These are phyloP conservation scores for Cranoglanis bouderius DNA, from an alignment of 2,113 vertebrate species.

Conservation along the genomic window DNA sequence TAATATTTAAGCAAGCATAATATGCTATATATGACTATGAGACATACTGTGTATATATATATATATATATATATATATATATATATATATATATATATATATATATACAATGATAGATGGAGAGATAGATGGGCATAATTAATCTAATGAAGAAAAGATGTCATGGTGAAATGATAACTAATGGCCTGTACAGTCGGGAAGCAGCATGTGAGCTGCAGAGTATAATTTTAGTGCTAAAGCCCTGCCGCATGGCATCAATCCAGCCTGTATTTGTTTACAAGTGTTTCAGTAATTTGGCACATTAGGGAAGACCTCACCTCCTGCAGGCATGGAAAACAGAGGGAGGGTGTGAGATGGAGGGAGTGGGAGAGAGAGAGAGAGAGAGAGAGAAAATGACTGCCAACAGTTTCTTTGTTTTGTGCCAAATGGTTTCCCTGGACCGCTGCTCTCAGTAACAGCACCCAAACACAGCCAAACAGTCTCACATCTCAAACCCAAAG, in stretches of 20 bases:
- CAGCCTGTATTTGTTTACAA: conserved; percentile 77
- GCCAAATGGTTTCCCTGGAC: conserved; percentile 67
- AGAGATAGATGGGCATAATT: conserved; percentile 14
- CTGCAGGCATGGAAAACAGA: conserved; percentile 39
- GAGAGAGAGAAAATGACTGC: conserved; percentile 54
- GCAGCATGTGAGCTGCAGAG: conserved; percentile 30
- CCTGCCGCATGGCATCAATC: conserved; percentile 49
- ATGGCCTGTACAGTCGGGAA: conserved; percentile 13
- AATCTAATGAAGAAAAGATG: conserved; percentile 14
- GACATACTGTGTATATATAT: not conserved
- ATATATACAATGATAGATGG: not conserved
- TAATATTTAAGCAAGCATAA: not conserved
- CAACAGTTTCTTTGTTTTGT: conserved; percentile 64
- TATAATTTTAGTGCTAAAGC: conserved; percentile 36
- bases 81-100: not conserved
- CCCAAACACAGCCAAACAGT: conserved; percentile 29
- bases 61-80: not conserved
- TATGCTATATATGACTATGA: not conserved
- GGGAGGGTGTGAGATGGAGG: conserved; percentile 5
- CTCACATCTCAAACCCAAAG: not conserved
- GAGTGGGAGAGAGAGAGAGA: conserved; percentile 31
- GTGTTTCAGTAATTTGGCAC: conserved; percentile 78
- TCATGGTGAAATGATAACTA: conserved; percentile 31
- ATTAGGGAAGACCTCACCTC: conserved; percentile 64
- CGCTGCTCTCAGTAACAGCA: conserved; percentile 59